Base-by-base conservation (phyloP, 2,113 vertebrate species). In the Merops nubicus region DNA sequence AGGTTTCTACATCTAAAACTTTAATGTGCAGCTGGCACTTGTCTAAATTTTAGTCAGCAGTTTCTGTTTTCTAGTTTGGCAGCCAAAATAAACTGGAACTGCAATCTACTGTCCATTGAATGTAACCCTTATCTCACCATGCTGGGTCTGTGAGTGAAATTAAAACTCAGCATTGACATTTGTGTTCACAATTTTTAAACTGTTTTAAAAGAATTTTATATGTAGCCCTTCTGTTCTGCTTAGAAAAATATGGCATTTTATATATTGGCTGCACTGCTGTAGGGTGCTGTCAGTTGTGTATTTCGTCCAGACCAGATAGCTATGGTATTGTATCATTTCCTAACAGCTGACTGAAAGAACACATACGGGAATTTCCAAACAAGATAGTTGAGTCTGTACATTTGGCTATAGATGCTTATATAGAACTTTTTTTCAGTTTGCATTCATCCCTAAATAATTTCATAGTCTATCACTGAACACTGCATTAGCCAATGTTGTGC, bases 31-130 rank as follows among this genome's bases (percentile, higher is more conserved):
- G 20, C 56, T 51, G 65, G 53, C 75, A 82, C 8, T 57, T 51
- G 42, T 33, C 23, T 85, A 48, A 87, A 62, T 70, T 89, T 88
- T 87, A 88, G 69, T 91, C 87, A 95, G 88, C 48, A 15, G 19
- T 93, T 97, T 97, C 81, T 89, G 33, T 62, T 91, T 64, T 74
- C 54, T 85, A 43, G 31, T 64, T 89, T 67, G 62, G 18, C 33
- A 47, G 79, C 76, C 48, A 92, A 74, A 91, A 77, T 89, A 96
- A 96, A 78, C 19, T n/a, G n/a, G 48, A 80, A 54, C 64, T 80
- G 31, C 23, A 82, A 33, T 72, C n/a, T 29, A 74, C 40, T 57
- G 38, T 54, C 31, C 54, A 54, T 11, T 67, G 48, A 60, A 84
- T 47, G 94, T 73, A 93, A 59, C 25, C 65, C 36, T 22, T 1